Base-by-base conservation (phyloP, 1,140 invertebrate species). In the Temnothorax longispinosus region DNA sequence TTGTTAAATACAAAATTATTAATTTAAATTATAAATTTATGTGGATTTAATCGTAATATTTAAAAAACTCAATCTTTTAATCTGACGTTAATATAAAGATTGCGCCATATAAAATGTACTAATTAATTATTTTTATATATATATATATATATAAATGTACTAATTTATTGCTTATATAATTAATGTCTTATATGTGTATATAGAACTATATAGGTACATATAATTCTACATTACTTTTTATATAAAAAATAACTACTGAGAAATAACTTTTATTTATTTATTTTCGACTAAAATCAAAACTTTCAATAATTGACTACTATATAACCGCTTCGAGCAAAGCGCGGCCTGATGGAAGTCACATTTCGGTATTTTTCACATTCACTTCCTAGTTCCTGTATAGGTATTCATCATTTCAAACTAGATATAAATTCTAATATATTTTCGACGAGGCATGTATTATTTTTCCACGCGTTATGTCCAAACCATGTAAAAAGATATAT, bases 351-450 rank as follows among this genome's bases (percentile, higher is more conserved):
- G 18, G 11, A 41, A 38, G n/a, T 44, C 38, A 44, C 38, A 21
- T 32, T 44, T 27, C 27, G 27, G 27, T 27, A 27, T 27, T 27
- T 27, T 27, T 27, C 27, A 27, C 27, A 27, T 27, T 27, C 27
- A 6, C 32, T 50, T 21, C 21, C 8, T 65, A 6, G 18, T 50
- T 21, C 21, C 8, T 65, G 41, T 65, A 38, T 65, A 52, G 27
- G 27, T 41, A 67, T 50, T 47, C 15, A 38, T 67, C 15, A 52
- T 54, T n/a, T 65, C 56, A 44, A 35, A 47, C 7, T 35, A 64
- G 4, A 50, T 11, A 52, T 41, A 50, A 67, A 67, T 80, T 80
- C 32, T 21, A 47, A 80, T 52, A 67, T 47, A 38, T 18, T 13
- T 38, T 67, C 44, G 32, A 52, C 62, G 10, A 0, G 13, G 13